Base-by-base conservation (phyloP, 2,888 invertebrate species). In the Melanchra persicariae region DNA sequence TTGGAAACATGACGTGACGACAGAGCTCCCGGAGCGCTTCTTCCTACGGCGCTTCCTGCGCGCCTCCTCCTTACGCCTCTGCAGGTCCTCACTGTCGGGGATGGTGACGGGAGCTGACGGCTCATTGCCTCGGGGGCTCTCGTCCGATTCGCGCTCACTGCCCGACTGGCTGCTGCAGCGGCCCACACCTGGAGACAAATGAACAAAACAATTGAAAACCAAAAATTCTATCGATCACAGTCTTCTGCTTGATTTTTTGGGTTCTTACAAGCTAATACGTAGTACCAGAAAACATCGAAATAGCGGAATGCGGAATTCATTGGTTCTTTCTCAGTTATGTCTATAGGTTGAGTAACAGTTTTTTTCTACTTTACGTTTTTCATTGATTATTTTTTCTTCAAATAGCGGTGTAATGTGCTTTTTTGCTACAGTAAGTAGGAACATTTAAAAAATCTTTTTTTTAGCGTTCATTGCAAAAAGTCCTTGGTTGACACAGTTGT, bases 1-100 rank as follows among this genome's bases (percentile, higher is more conserved):
- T 97, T 98, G 98, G 96, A 98, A 99, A 94, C 98, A 98, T 88
- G 98, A 98, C 84, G 98, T 98, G 90, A 98, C 98, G 87, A 98
- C 96, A 81, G 98, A 98, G 91, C 98, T 98, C 91, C 98, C 98
- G 83, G 98, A 98, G 90, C 98, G 97, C 96, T 98, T 98, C 97
- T 98, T 98, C 96, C 98, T 98, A 91, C 98, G 97, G 87, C 98
- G 97, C 93, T 98, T 98, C 95, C 97, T 97, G 90, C 98, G 97
- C 91, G 98, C 98, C 95, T 98, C 98, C 90, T 98, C 98, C 96
- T 98, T 98, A 90, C 98, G 98, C 80, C 97, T 96, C 93, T 97
- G 97, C 88, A 97, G 95, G 88, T 97, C 97, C 84, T 96, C 96
- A 85, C 96, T 96, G 89, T 97, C 96, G 84, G 96, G 96, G 81